Evolutionary conservation across 1,140 invertebrate genomes (phyloP).

Genomic region (Platyscapa corneri): DNA sequence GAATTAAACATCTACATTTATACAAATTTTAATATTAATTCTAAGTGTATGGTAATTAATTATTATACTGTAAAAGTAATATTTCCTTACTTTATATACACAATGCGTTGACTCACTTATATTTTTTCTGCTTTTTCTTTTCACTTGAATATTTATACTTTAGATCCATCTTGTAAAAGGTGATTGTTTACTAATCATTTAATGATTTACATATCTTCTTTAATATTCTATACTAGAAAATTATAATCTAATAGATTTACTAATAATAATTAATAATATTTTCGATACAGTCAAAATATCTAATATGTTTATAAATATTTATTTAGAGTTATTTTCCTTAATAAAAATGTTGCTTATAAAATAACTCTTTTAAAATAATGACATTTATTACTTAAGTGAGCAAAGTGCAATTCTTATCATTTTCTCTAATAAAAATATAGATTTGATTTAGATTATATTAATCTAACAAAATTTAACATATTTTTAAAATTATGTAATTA

Average conservation of each 20-base stretch:
- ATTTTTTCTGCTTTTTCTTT: not conserved
- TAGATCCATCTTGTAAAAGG: not conserved
- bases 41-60: not conserved
- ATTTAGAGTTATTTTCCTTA: not conserved
- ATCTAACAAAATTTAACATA: not conserved
- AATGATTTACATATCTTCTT: not conserved
- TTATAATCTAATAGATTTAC: not conserved
- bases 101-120: not conserved
- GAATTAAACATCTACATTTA: slow-evolving; percentile 5
- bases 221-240: not conserved
- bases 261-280: no score
- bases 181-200: not conserved
- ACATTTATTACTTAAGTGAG: not conserved
- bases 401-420: not conserved
- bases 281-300: not conserved
- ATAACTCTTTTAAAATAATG: not conserved
- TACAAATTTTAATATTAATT: not conserved
- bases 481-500: not conserved
- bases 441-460: not conserved
- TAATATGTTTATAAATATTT: not conserved
- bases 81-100: slow-evolving; percentile 9
- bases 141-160: not conserved
- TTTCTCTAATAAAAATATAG: slow-evolving; percentile 13
- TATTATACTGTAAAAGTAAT: not conserved
- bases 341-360: slow-evolving; percentile 7